Evolutionary conservation across 2,797 vertebrate species (phyloP), one percentile per base, ranked within the genome.

Genomic region (Spinibarbus caldwelli): DNA sequence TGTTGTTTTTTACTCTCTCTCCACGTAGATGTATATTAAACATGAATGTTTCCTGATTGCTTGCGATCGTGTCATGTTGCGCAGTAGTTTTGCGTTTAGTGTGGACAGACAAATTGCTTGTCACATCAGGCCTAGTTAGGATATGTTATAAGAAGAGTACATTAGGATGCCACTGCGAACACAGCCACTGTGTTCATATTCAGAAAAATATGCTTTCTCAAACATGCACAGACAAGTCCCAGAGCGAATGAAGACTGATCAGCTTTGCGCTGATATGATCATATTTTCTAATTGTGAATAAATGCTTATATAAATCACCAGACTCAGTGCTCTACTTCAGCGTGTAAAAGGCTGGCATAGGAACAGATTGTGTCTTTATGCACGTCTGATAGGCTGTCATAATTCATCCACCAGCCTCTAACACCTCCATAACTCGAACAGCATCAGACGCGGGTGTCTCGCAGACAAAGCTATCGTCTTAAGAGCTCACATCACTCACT

Each of bases 241-340:
- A 15, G 45, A 77, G 75, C 49, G 19, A 70, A 84, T 84, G 49
- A 78, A 84, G 83, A 78, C 10, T 31, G 68, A 82, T 85, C 29
- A 68, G 73, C 76, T 38, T 36, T 72, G 62, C 12, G n/a, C 66
- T 72, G 75, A 84, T 82, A 80, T 23, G 72, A 87, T 88, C 82
- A 82, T 54, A 82, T 78, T 73, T 84, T 85, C 79, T 89, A 89
- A 90, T 83, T 86, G 62, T 78, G 80, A 76, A 78, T 84, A 84
- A 88, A 84, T 77, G 78, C 72, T 78, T 80, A 64, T 77, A 84
- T 82, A 81, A 80, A 86, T 88, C 85, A 88, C 67, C 36, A 62
- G 47, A 52, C 79, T 23, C 62, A 6, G 36, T 29, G 77, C 77
- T 80, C 77, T 31, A 41, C 70, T 83, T 86, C 71, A 57, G 54